Evolutionary conservation across 2,113 vertebrate species (phyloP), one percentile per base, ranked within the genome.

Genomic region (Fukomys damarensis): DNA sequence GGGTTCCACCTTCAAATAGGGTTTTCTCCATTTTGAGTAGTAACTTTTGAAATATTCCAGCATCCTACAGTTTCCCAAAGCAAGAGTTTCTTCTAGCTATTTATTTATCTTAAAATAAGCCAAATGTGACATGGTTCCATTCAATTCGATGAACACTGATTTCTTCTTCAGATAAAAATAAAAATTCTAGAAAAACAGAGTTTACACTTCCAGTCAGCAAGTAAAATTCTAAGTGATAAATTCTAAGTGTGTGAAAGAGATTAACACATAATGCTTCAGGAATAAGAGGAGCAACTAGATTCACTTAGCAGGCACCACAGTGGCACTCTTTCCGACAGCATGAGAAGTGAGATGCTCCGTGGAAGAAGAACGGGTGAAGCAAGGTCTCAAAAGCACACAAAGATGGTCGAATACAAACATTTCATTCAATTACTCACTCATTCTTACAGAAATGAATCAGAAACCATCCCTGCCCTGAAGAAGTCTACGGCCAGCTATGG

Each of bases 91-190:
- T 82, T 93, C 24, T 88, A 86, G 52, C 88, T 72, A 86, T 66
- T 86, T 56, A 46, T 28, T 46, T 65, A 92, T 77, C 87, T 94
- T 77, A 74, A 91, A 76, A 84, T 72, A 84, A 66, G 61, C 63
- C 66, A 91, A 92, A 96, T 8, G 4, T n/a, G 24, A 85, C 49
- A 88, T 84, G 35, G 84, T 88, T 89, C n/a, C 24, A 72, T 79
- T 94, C 54, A 84, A 54, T 35, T 52, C 81, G 65, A 38, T 49
- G 56, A 65, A 83, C 11, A 43, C 52, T 20, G 22, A 56, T 11
- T 41, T 85, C 54, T 65, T 82, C 79, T 54, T 79, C 79, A 86
- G 22, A 38, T 43, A 89, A 89, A 74, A 66, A 49, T 13, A 58
- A 70, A 91, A 79, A 46, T 20, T 11, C 22, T 41, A 93, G 49